Evolutionary conservation across 1,140 invertebrate genomes (phyloP).

Genomic region (Frieseomelitta varia): DNA sequence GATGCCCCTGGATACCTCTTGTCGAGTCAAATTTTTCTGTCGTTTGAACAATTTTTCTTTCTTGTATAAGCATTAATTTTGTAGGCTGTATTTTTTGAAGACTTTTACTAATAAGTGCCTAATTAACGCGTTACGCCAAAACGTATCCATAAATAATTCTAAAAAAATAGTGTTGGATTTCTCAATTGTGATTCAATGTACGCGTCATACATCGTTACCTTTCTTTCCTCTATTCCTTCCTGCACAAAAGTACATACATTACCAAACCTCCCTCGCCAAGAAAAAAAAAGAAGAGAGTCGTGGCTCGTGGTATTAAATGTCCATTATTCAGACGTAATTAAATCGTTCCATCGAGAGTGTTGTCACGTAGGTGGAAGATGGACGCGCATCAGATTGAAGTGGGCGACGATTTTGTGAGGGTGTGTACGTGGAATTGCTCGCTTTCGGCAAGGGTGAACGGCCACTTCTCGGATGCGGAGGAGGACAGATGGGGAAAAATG

Average conservation of each 20-base stretch:
- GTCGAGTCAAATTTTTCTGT: neutral
- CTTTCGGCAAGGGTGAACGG: conserved; percentile 50
- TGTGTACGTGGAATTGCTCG: neutral
- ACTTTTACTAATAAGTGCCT: no score
- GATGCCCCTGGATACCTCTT: no score
- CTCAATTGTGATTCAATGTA: neutral
- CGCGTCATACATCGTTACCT: neutral
- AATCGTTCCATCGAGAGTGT: conserved; percentile 37
- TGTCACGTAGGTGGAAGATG: conserved; percentile 43
- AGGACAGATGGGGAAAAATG: conserved; percentile 45
- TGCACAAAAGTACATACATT: neutral
- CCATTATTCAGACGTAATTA: conserved; percentile 37
- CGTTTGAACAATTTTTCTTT: neutral
- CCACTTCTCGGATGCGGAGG: conserved; percentile 53
- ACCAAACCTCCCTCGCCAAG: neutral
- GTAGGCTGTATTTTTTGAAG: no score
- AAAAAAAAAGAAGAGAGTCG: neutral
- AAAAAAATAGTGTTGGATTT: no score
- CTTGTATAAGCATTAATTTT: no score
- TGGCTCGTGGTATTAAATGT: conserved; percentile 33
- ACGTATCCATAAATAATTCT: no score
- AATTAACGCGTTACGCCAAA: no score
- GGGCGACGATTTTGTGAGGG: neutral
- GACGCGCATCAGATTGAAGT: conserved; percentile 45
- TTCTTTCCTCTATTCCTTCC: no score